Conservation (phyloP, 2,113 vertebrate genomes). For the Apodemus speciosus region DNA sequence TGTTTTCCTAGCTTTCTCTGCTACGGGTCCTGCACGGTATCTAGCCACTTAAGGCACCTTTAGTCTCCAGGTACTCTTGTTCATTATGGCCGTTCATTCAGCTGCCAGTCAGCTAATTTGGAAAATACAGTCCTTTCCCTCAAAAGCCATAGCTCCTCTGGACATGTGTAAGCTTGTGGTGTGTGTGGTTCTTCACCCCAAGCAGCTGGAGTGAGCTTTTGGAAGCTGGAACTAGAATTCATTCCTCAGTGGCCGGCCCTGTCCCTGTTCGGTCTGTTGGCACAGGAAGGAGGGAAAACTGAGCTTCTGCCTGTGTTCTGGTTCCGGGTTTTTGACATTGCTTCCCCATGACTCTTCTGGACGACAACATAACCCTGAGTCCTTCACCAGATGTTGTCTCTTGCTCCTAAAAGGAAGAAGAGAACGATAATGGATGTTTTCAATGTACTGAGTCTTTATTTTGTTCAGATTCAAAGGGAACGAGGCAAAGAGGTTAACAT, state of each 20-base stretch:
- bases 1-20: slow-evolving; percentile 36
- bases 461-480: slow-evolving; percentile 61
- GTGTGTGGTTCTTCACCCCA: not conserved
- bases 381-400: slow-evolving; percentile 58
- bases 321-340: not conserved
- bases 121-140: slow-evolving; percentile 56
- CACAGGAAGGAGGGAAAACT: not conserved
- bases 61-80: slow-evolving; percentile 11
- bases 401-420: slow-evolving; percentile 53
- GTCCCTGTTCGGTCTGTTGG: not conserved
- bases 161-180: not conserved
- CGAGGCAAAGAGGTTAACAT: slow-evolving; percentile 66
- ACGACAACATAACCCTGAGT: slow-evolving; percentile 16
- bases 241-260: not conserved
- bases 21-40: not conserved
- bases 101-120: slow-evolving; percentile 60
- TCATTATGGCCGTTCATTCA: not conserved
- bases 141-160: slow-evolving; percentile 26
- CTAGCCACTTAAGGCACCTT: slow-evolving; percentile 34
- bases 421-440: slow-evolving; percentile 58
- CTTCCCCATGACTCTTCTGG: not conserved
- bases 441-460: slow-evolving; percentile 67
- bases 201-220: not conserved
- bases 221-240: not conserved
- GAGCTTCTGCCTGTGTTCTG: not conserved